These are phyloP conservation scores for Dendrolimus houi DNA, from an alignment of 2,888 invertebrate genomes.

Conservation along the genomic window DNA sequence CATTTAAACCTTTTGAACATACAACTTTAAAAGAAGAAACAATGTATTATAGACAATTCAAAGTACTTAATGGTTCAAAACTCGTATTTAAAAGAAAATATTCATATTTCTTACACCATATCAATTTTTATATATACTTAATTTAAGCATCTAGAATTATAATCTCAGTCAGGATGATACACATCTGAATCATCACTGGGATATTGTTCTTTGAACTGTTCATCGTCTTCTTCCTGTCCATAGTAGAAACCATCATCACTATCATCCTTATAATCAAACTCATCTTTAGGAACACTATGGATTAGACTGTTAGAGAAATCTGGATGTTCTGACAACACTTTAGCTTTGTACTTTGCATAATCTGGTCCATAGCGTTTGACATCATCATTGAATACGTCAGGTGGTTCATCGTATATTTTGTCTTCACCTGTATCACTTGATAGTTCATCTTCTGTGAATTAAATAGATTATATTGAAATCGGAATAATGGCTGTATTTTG, in stretches of 20 bases:
- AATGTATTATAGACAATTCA: no score
- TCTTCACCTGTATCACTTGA: constrained; percentile 68
- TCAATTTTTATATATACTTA: constrained; percentile 5
- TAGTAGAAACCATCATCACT: constrained; percentile 66
- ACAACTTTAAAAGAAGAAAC: no score
- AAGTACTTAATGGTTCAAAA: background rate
- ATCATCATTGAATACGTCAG: constrained; percentile 60
- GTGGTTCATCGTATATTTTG: constrained; percentile 46
- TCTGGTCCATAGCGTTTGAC: constrained; percentile 78
- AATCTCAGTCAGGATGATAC: constrained; percentile 33
- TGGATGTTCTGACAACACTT: constrained; percentile 39
- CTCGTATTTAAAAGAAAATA: constrained; percentile 1
- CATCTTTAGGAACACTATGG: constrained; percentile 30
- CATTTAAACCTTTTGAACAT: no score
- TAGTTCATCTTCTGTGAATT: constrained; percentile 49
- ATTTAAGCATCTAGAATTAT: background rate
- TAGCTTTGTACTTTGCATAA: constrained; percentile 82
- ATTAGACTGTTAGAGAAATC: constrained; percentile 30
- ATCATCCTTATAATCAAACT: constrained; percentile 46
- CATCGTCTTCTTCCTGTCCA: constrained; percentile 54
- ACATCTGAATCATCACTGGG: constrained; percentile 34
- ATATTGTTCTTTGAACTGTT: constrained; percentile 51
- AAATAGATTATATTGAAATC: no score
- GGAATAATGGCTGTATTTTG: no score
- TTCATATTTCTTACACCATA: constrained; percentile 11